Percentiles rank a stretch among this genome's conserved stretches.
Conservation (phyloP, 2,888 invertebrate genomes). For the Chydorus sphaericus region DNA sequence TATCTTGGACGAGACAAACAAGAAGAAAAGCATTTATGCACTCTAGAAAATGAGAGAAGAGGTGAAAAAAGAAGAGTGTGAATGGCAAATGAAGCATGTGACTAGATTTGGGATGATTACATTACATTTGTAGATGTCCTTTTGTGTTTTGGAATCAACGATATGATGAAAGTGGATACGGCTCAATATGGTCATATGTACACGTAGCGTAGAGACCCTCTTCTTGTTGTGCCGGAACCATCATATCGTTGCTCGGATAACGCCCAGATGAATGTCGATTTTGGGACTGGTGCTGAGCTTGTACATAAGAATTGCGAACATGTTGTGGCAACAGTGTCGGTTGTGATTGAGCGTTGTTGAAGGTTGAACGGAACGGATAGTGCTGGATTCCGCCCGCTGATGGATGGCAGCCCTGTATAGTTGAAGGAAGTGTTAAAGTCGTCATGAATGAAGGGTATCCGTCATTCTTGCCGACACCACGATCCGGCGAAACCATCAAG, state of each 20-base stretch:
- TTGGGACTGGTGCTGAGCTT: not conserved
- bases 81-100: not conserved
- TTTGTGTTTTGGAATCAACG: not conserved
- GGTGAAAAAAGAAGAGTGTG: too few species aligned
- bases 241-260: not conserved
- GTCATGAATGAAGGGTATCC: not conserved
- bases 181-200: conserved; percentile 3
- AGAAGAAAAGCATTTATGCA: too few species aligned
- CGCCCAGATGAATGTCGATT: too few species aligned
- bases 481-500: not conserved
- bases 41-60: too few species aligned
- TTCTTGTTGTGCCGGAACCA: not conserved
- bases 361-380: not conserved
- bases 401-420: not conserved
- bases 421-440: not conserved
- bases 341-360: conserved; percentile 5
- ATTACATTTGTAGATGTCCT: not conserved
- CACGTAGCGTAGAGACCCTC: conserved; percentile 2
- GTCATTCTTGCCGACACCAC: not conserved
- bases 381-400: not conserved
- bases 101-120: not conserved
- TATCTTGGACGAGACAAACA: too few species aligned
- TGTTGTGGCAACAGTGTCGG: conserved; percentile 2
- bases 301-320: not conserved
- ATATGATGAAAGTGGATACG: conserved; percentile 1